Conservation (phyloP, 1,140 invertebrate genomes). For the Diploscapter pachys region DNA sequence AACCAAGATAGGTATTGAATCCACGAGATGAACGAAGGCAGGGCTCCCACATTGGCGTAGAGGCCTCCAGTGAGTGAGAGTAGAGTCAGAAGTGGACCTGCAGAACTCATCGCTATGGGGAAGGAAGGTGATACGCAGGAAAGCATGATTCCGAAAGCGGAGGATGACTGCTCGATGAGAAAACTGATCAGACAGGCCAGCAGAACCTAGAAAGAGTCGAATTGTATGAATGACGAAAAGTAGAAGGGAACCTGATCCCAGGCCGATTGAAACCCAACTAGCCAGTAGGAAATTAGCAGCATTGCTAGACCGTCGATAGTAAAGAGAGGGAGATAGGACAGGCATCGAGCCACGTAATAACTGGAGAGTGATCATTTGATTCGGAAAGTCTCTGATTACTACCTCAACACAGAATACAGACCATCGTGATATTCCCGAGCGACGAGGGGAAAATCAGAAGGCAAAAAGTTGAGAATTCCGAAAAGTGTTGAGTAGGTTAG, state of each 20-base stretch:
- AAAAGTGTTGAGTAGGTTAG: conserved; percentile 56
- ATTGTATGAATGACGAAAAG: neutral
- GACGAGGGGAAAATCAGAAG: conserved; percentile 50
- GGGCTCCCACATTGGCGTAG: conserved; percentile 50
- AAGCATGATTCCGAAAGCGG: conserved; percentile 58
- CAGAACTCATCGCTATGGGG: conserved; percentile 32
- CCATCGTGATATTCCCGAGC: conserved; percentile 58
- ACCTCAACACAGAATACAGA: conserved; percentile 44
- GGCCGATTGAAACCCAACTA: conserved; percentile 49
- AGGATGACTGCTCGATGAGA: conserved; percentile 53
- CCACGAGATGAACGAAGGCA: conserved; percentile 53
- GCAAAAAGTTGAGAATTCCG: conserved; percentile 53
- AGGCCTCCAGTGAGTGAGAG: conserved; percentile 57
- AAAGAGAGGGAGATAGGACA: conserved; percentile 57
- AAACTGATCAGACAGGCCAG: conserved; percentile 40
- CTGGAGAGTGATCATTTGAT: neutral
- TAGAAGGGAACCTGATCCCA: conserved; percentile 23
- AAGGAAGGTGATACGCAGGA: conserved; percentile 50
- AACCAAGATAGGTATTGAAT: conserved; percentile 56
- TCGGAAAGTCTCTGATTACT: neutral
- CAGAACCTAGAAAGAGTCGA: conserved; percentile 30
- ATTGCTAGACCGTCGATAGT: conserved; percentile 54
- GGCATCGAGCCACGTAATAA: conserved; percentile 47
- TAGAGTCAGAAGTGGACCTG: conserved; percentile 50
- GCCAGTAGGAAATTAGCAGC: conserved; percentile 50